Evolutionary conservation across 2,888 invertebrate species (phyloP).

Genomic region (Peribatodes rhomboidaria): DNA sequence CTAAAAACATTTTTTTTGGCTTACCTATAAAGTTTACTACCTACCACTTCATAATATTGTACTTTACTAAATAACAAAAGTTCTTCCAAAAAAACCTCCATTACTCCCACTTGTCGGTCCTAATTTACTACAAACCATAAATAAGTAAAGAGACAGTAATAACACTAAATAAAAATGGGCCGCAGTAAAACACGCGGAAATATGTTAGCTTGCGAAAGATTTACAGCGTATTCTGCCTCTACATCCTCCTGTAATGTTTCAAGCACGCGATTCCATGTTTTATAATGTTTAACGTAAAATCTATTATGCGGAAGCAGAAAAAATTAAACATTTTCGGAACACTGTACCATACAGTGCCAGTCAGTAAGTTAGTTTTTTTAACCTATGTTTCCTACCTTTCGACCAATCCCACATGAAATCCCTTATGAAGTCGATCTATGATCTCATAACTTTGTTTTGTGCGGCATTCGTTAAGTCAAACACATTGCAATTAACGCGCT

Average conservation of each 20-base stretch:
- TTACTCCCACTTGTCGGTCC: not conserved
- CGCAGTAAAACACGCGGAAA: constrained; percentile 44
- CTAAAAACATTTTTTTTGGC: too few species aligned
- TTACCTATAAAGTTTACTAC: too few species aligned
- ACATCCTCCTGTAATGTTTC: constrained; percentile 28
- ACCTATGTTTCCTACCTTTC: too few species aligned
- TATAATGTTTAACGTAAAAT: constrained; percentile 10
- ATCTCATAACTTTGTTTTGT: too few species aligned
- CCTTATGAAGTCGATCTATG: too few species aligned
- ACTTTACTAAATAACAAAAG: not conserved
- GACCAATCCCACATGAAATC: too few species aligned
- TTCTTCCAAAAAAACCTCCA: not conserved
- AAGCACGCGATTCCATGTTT: constrained; percentile 21
- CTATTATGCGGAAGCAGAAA: not conserved
- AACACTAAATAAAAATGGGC: constrained; percentile 40
- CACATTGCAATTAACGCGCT: too few species aligned
- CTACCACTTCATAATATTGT: too few species aligned
- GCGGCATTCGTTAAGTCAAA: too few species aligned
- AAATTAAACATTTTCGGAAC: too few species aligned
- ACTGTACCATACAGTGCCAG: too few species aligned
- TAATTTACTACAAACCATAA: constrained; percentile 27
- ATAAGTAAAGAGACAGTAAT: constrained; percentile 37
- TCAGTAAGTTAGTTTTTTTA: too few species aligned
- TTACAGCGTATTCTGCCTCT: constrained; percentile 29
- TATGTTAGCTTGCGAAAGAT: constrained; percentile 45